A percentile compares a stretch with the other conserved stretches of the same genome.
phyloP scores from a whole-genome alignment of 2,888 invertebrate genomes.

The Tipula confusa region DNA sequence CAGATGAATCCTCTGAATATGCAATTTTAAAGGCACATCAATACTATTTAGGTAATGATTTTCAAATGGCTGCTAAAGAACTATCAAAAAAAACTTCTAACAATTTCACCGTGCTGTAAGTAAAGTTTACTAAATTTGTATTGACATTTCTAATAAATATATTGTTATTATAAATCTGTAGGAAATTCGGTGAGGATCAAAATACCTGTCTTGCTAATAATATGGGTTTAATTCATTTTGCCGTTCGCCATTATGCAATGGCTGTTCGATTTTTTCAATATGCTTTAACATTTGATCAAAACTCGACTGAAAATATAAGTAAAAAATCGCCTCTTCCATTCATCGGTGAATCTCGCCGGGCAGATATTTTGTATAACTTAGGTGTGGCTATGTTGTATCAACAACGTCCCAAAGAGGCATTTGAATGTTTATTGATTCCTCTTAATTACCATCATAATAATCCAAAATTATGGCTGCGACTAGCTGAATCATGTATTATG shows the following conservation, averaged over 20 bases:
- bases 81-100: constrained; percentile 42
- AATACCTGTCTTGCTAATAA: constrained; percentile 49
- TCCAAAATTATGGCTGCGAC: constrained; percentile 83
- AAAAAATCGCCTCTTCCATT: constrained; percentile 43
- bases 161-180: constrained; percentile 26
- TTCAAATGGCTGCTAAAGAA: constrained; percentile 51
- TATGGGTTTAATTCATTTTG: constrained; percentile 50
- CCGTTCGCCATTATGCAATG: constrained; percentile 49
- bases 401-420: constrained; percentile 76
- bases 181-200: constrained; percentile 43
- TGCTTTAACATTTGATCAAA: constrained; percentile 47
- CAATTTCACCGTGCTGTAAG: constrained; percentile 41
- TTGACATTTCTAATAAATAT: not conserved
- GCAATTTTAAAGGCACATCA: constrained; percentile 48
- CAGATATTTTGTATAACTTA: constrained; percentile 50
- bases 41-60: constrained; percentile 50
- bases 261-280: constrained; percentile 49
- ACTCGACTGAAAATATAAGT: constrained; percentile 38
- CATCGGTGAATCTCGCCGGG: constrained; percentile 44
- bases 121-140: not conserved
- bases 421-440: constrained; percentile 84
- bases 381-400: constrained; percentile 73
- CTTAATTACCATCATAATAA: constrained; percentile 82
- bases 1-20: constrained; percentile 45
- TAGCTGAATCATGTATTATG: constrained; percentile 88